phyloP scores from a whole-genome alignment of 2,888 invertebrate species.

The Platycnemis pennipes region DNA sequence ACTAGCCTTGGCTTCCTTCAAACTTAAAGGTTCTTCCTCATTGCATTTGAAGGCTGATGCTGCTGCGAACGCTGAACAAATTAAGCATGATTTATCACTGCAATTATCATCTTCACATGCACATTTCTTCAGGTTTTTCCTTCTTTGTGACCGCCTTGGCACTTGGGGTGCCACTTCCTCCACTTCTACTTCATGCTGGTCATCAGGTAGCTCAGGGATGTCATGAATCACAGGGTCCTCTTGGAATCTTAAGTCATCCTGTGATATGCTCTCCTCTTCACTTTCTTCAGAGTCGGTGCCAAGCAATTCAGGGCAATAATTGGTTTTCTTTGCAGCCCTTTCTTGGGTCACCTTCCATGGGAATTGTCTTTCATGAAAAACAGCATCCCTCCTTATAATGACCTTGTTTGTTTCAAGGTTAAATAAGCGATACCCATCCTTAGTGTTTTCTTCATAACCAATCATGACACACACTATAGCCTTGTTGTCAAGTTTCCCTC shows the following conservation, averaged over 20 bases:
- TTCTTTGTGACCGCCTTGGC: too few species aligned
- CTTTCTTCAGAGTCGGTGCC: not conserved
- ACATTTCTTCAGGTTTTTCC: too few species aligned
- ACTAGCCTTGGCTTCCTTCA: not conserved
- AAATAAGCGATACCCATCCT: not conserved
- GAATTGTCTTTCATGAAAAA: not conserved
- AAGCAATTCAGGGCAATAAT: not conserved
- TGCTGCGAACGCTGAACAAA: too few species aligned
- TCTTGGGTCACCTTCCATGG: not conserved
- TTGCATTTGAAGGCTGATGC: too few species aligned
- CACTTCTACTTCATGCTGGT: too few species aligned
- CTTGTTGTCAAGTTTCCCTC: not conserved
- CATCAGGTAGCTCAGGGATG: too few species aligned
- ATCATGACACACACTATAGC: not conserved
- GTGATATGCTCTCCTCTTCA: not conserved
- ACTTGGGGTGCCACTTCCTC: too few species aligned
- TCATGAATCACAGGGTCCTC: not conserved
- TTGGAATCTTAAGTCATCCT: not conserved
- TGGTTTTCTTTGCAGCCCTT: not conserved
- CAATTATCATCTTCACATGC: too few species aligned
- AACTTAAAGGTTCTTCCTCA: too few species aligned
- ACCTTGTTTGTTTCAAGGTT: not conserved
- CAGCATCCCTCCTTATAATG: not conserved
- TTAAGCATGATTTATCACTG: too few species aligned
- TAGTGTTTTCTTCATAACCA: not conserved